phyloP scores from a whole-genome alignment of 1,140 invertebrate genomes.

The Gryllus bimaculatus region DNA sequence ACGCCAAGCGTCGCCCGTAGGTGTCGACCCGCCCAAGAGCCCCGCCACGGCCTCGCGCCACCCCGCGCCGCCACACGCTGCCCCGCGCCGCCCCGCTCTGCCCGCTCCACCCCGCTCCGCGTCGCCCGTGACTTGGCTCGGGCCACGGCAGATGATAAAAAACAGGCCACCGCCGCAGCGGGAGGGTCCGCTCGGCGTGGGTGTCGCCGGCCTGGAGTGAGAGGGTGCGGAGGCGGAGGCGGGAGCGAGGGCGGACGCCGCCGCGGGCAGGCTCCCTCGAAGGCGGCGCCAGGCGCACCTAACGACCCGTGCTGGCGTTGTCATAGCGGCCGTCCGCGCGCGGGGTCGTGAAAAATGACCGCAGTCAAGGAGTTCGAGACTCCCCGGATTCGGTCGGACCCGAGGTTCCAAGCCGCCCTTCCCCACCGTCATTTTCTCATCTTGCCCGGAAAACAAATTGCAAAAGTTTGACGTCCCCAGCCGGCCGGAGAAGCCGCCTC shows the following conservation, averaged over 20 bases:
- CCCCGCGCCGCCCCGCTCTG: too few relatives aligned
- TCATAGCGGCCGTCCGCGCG: not conserved
- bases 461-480: not conserved
- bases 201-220: not conserved
- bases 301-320: not conserved
- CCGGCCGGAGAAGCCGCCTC: not conserved
- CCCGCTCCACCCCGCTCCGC: too few relatives aligned
- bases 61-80: too few relatives aligned
- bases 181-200: not conserved
- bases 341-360: constrained; percentile 2
- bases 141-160: not conserved
- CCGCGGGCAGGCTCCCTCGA: not conserved
- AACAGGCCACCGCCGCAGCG: not conserved
- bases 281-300: not conserved
- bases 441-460: constrained; percentile 3
- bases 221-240: too few relatives aligned
- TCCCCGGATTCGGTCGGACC: not conserved
- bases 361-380: constrained; percentile 2
- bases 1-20: too few relatives aligned
- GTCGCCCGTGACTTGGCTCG: not conserved
- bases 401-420: constrained; percentile 2
- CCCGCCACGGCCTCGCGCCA: too few relatives aligned
- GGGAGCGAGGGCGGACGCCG: not conserved
- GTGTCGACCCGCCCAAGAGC: too few relatives aligned
- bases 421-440: constrained; percentile 3